Conservation (phyloP, 2,888 invertebrate species). For the Agonopterix alstromeriana region DNA sequence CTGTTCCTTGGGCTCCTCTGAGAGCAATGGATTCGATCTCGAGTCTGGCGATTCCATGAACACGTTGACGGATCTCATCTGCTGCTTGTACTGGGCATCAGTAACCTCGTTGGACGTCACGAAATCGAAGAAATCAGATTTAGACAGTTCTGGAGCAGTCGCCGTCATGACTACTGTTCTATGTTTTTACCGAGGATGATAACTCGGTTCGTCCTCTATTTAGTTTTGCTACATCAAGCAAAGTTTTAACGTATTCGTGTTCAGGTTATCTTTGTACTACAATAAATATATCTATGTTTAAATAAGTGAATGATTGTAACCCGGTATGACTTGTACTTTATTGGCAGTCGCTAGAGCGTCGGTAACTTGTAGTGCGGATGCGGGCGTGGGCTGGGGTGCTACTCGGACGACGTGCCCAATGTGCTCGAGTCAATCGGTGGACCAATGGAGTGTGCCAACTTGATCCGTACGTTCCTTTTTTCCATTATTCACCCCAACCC, state of each 20-base stretch:
- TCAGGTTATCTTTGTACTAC: constrained; percentile 63
- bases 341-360: constrained; percentile 73
- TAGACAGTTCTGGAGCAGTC: constrained; percentile 89
- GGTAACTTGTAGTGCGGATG: constrained; percentile 62
- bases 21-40: constrained; percentile 65
- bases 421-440: constrained; percentile 54
- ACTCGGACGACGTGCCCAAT: constrained; percentile 49
- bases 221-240: constrained; percentile 46
- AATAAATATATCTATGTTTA: constrained; percentile 65
- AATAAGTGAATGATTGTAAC: constrained; percentile 54
- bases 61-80: constrained; percentile 82
- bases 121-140: constrained; percentile 93
- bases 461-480: constrained; percentile 73
- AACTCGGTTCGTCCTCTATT: constrained; percentile 39
- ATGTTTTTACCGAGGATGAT: constrained; percentile 57
- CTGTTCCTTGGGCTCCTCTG: constrained; percentile 74
- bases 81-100: constrained; percentile 82
- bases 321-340: constrained; percentile 75
- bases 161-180: constrained; percentile 89
- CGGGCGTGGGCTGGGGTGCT: constrained; percentile 29
- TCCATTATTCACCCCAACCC: constrained; percentile 70
- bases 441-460: constrained; percentile 71
- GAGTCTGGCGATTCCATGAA: constrained; percentile 78
- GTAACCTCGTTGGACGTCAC: constrained; percentile 88
- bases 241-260: constrained; percentile 25